Conservation (phyloP, 2,113 vertebrate genomes). For the Leptosomus discolor region DNA sequence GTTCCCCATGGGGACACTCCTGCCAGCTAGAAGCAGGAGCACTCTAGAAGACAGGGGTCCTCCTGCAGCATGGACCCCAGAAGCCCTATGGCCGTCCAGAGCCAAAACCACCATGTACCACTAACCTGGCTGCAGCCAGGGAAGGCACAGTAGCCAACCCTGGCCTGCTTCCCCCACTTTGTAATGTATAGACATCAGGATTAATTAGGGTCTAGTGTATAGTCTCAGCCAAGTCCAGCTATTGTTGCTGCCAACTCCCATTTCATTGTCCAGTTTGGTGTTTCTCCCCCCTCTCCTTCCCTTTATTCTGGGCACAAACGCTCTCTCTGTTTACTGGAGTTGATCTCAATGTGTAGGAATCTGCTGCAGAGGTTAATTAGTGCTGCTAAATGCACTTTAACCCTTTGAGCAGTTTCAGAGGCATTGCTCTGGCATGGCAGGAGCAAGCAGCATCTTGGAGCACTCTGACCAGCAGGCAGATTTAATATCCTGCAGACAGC, state of each 20-base stretch:
- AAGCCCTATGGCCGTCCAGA: not conserved
- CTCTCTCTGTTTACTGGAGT: conserved; percentile 12
- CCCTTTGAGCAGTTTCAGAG: not conserved
- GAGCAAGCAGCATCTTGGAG: not conserved
- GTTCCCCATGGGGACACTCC: not conserved
- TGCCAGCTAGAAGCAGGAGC: not conserved
- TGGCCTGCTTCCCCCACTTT: not conserved
- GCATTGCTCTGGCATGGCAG: not conserved
- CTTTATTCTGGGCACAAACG: not conserved
- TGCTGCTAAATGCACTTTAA: conserved; percentile 19
- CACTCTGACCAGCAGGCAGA: no score
- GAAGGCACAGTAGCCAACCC: not conserved
- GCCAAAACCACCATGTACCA: not conserved
- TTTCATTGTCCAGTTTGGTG: conserved; percentile 10
- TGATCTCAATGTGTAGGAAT: conserved; percentile 48
- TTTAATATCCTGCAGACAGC: not conserved
- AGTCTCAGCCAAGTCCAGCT: not conserved
- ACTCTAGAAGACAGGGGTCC: not conserved
- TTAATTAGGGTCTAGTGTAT: not conserved
- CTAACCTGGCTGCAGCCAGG: not conserved
- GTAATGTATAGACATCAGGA: not conserved
- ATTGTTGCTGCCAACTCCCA: conserved; percentile 38
- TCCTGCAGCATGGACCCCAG: not conserved
- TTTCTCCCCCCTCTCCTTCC: not conserved
- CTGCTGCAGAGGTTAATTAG: conserved; percentile 50